phyloP scores from a whole-genome alignment of 2,113 vertebrate species.

The Colistium nudipinnis region DNA sequence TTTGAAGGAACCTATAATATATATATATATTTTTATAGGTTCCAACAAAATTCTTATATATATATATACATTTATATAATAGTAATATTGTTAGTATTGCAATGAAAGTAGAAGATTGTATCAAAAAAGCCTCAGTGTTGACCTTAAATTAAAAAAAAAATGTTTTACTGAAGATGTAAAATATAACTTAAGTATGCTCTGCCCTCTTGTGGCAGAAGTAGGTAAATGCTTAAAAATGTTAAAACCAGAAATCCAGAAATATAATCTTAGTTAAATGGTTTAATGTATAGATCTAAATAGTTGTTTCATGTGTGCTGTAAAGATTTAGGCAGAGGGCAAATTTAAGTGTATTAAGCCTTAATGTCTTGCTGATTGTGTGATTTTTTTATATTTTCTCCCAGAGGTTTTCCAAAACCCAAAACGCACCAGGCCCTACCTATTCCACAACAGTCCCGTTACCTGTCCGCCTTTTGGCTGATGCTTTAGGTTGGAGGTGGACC shows the following conservation, averaged over 20 bases:
- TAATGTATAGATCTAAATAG: neutral
- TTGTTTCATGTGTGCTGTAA: neutral
- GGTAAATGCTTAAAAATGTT: neutral
- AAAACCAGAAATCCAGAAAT: neutral
- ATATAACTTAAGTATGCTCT: neutral
- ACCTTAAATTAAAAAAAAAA: too few relatives aligned
- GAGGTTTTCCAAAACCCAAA: neutral
- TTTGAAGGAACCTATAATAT: too few relatives aligned
- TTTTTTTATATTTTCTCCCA: neutral
- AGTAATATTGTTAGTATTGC: too few relatives aligned
- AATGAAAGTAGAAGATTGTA: too few relatives aligned
- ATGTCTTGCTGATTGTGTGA: neutral
- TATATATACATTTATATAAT: too few relatives aligned
- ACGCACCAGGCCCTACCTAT: neutral
- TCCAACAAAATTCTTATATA: too few relatives aligned
- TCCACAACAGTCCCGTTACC: constrained; percentile 78
- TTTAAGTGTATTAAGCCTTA: neutral
- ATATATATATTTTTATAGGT: too few relatives aligned
- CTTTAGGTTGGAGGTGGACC: constrained; percentile 92
- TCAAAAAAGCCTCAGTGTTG: too few relatives aligned
- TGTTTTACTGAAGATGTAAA: neutral
- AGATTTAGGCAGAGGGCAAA: neutral
- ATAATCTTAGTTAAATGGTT: neutral
- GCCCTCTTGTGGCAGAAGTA: constrained; percentile 38
- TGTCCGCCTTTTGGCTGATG: constrained; percentile 95